Base-by-base conservation (phyloP, 2,888 invertebrate genomes). In the Thelaira solivaga region DNA sequence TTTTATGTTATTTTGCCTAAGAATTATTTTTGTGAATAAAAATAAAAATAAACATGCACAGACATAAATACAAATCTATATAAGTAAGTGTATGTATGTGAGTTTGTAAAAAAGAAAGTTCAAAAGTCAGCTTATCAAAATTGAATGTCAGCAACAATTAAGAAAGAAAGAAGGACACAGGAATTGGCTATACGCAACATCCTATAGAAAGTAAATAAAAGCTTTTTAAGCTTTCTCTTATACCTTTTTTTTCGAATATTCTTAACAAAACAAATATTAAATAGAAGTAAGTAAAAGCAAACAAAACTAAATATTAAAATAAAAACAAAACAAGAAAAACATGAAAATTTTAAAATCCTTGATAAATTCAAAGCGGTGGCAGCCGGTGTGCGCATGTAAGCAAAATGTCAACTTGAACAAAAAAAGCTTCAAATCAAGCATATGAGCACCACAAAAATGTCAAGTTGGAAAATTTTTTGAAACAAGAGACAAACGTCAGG, bases 251-350 rank as follows among this genome's bases (percentile, higher is more conserved):
- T 11, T 4, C 4, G 67, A 62, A 62, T 43, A 11, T 22, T 8
- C 2, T 51, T 34, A 64, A 11, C 57, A 64, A 73, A 73, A 69
- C 73, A 77, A 73, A 61, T 3, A 8, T 7, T 0, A 45, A 26
- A 45, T 4, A 57, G 24, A 22, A 34, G 69, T 13, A 43, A 20
- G 49, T 29, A 41, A 13, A 39, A 29, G 4, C 5, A 36, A n/a
- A 47, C 3, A 41, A 4, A 29, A 43, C 1, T 22, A 41, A 65
- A 51, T 53, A 72, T 20, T n/a, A 1, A 31, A 36, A 76, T 67
- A 76, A 67, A 77, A 73, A 68, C 62, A 67, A 62, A 72, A 36
- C n/a, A n/a, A n/a, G n/a, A n/a, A n/a, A n/a, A n/a, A n/a, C n/a
- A n/a, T n/a, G n/a, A n/a, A n/a, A n/a, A 64, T 16, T 2, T 8